Conservation (phyloP, 2,888 invertebrate species). For the Rhaphigaster nebulosa region DNA sequence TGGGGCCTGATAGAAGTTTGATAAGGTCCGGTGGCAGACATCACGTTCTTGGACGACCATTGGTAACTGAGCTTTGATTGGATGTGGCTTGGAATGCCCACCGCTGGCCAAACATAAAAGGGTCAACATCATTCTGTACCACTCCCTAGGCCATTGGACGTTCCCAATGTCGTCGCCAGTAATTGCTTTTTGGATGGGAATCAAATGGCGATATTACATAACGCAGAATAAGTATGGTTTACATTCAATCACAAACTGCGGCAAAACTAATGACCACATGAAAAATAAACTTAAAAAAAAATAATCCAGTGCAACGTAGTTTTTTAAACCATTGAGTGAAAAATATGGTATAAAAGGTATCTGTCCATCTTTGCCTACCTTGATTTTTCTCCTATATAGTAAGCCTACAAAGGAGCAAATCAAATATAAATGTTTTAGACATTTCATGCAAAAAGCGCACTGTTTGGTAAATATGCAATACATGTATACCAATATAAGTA, state of each 20-base stretch:
- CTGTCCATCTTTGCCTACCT: too few species aligned
- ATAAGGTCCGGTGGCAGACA: neutral
- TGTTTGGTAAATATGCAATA: too few species aligned
- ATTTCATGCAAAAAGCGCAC: too few species aligned
- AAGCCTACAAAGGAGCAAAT: too few species aligned
- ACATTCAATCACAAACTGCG: neutral
- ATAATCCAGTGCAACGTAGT: too few species aligned
- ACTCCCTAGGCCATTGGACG: neutral
- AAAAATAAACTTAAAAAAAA: neutral
- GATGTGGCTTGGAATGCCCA: constrained; percentile 26
- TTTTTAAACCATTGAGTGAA: too few species aligned
- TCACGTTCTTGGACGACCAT: constrained; percentile 34
- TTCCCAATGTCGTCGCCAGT: neutral
- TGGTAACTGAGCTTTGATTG: constrained; percentile 38
- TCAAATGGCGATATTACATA: neutral
- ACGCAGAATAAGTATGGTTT: neutral
- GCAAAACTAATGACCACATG: neutral
- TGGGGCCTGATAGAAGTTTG: neutral
- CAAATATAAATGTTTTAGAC: too few species aligned
- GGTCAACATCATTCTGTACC: constrained; percentile 13
- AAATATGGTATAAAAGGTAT: too few species aligned
- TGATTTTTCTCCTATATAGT: too few species aligned
- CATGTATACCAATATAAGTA: too few species aligned
- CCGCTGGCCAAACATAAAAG: constrained; percentile 38
- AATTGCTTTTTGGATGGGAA: neutral